Base-by-base conservation (phyloP, 2,888 invertebrate species). In the Cataglyphis altisquamis region DNA sequence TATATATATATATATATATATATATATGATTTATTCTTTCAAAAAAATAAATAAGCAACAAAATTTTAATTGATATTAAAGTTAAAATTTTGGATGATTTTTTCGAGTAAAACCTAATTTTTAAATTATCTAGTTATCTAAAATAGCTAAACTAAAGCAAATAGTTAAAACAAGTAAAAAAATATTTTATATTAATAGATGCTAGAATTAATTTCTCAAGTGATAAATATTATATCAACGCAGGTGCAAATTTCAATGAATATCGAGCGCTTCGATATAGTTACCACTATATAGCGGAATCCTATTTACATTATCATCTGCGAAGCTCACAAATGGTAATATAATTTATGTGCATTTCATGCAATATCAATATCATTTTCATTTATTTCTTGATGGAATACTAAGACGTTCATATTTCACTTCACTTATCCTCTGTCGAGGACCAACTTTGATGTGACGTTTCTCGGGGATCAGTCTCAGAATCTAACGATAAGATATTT, bases 221-320 rank as follows among this genome's bases (percentile, higher is more conserved):
- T 39, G 39, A 64, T 39, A 39, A 39, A 64, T 64, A 52, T 52
- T 48, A 39, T 21, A 36, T 36, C 64, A 39, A 64, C n/a, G 64
- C 64, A 64, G 39, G 21, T 64, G 21, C 21, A 39, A 64, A 21
- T 39, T n/a, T n/a, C n/a, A 12, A 36, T 64, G 64, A 64, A 39
- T 64, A 64, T 64, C 39, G 39, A 64, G n/a, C 21, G 39, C 3
- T 21, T 64, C 39, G 12, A 64, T 64, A 21, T 21, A 21, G 21
- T 64, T 64, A 5, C 12, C 12, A 21, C 2, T 64, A n/a, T 8
- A n/a, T 21, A 21, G 12, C 21, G 6, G n/a, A 39, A 21, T 64
- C 21, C 41, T 39, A n/a, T 64, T 64, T 64, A 39, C 64, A 64
- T 36, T 32, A n/a, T 12, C 5, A 29, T 60, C 10, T n/a, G 18